Evolutionary conservation across 30 jellyfish, hydroid and myxozoan genomes (phyloP), one percentile per base, ranked within the genome.

Genomic region (Hydractinia symbiolongicarpus): DNA sequence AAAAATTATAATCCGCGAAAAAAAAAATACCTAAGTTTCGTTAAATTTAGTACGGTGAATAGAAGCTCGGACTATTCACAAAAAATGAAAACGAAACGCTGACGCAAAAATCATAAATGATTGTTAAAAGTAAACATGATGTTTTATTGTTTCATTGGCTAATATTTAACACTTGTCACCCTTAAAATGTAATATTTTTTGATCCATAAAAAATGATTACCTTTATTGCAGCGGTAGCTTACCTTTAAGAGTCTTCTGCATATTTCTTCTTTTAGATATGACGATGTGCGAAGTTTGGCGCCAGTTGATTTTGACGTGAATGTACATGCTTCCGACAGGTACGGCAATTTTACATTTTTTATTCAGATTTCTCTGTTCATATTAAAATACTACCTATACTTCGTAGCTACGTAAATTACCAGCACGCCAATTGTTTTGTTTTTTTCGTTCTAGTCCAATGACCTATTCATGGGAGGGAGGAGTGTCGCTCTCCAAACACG

Each of bases 391-490:
- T 72, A 7, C n/a, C 21, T 30, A 72, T 0, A 64, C 8, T 7
- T 13, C 40, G 74, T 7, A 64, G 16, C 16, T 64, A 64, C 16
- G 8, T 7, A 6, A 7, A 0, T 64, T 2, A 7, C 9, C 1
- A 16, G 69, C 17, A 58, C 4, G 9, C 9, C 7, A 7, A 64
- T 64, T 13, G 9, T 64, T 64, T 64, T 57, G 68, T 57, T 0
- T 13, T 64, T 64, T 13, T 4, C 19, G 67, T 77, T 91, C 16
- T 54, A 91, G 96, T 74, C 96, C 98, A 13, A 19, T 56, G 5
- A 84, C 95, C 6, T 80, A 80, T 73, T 87, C 96, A 4, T 93
- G 98, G 98, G 83, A 83, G 20, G 98, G 98, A 15, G 98, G 98
- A 1, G 88, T 78, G 10, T 73, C 19, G 49, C 17, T 88, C 14